Evolutionary conservation across 2,113 vertebrate species (phyloP).

Genomic region (Psophia crepitans): DNA sequence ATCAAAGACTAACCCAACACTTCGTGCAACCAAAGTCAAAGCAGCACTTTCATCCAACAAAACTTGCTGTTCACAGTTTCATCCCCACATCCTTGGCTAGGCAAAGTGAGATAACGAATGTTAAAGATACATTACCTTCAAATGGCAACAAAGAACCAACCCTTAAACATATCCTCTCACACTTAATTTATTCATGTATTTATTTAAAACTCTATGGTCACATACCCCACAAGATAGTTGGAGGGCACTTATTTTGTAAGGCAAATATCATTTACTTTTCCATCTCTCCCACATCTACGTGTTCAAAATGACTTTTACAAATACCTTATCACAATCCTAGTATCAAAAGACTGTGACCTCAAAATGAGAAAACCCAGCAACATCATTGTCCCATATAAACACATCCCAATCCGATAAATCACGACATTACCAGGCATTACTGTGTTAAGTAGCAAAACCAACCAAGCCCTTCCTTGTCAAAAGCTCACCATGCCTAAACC

Average conservation of each 20-base stretch:
- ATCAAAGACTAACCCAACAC: not conserved
- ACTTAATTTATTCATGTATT: not conserved
- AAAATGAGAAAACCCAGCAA: not conserved
- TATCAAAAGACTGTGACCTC: not conserved
- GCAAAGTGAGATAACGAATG: not conserved
- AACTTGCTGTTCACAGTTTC: not conserved
- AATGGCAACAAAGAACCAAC: not conserved
- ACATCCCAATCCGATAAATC: not conserved
- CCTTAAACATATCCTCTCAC: not conserved
- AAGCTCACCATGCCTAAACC: not conserved
- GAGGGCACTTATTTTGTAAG: not conserved
- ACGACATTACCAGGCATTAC: not conserved
- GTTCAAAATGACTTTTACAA: not conserved
- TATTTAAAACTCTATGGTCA: not conserved
- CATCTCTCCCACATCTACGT: not conserved
- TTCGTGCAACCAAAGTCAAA: not conserved
- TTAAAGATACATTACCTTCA: not conserved
- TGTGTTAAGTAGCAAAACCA: not conserved
- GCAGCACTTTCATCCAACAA: not conserved
- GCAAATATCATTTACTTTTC: not conserved
- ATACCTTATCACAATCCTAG: not conserved
- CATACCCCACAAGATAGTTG: not conserved
- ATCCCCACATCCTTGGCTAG: not conserved
- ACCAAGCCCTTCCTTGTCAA: not conserved
- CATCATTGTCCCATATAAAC: not conserved